Base-by-base conservation (phyloP, 2,113 vertebrate genomes). In the Hydrolagus affinis region DNA sequence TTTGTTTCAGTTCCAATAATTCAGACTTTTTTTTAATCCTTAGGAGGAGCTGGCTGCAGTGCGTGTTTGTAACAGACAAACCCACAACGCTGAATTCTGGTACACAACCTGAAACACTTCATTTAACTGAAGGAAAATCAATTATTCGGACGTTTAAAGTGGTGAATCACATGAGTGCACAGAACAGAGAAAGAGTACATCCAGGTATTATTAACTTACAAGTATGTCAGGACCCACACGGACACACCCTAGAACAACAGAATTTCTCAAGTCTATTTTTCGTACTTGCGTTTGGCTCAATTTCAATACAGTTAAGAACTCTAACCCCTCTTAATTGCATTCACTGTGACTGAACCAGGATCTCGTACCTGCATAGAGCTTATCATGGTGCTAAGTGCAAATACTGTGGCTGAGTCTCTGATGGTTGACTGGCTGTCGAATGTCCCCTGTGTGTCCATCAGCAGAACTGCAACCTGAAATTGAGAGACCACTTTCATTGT, bases 311-410 rank as follows among this genome's bases (percentile, higher is more conserved):
- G 59, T 11, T 62, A 57, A 80, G 7, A 14, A 64, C 10, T 4
- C n/a, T 11, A 11, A 23, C 23, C 28, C 28, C 28, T n/a, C 76
- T 62, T 44, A 44, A 44, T 1, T 44, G 44, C 70, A 17, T 23
- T 21, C 70, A 23, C 23, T 70, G 70, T 70, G 70, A 4, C 70
- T 70, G 30, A 70, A 56, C 0, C 28, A 44, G 7, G 30, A 30
- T 70, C 88, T 87, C 70, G 17, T 91, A 99, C 98, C 98, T 99
- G 98, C 94, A 99, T 99, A 9, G 98, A 99, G 91, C 97, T 99
- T 88, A 99, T 99, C 98, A 99, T 99, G 75, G 98, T 99, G 93
- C 98, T 99, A 83, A 99, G 95, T 8, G 98, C 98, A 87, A 99
- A 99, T 70, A 99, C 98, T 0, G 98, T 99, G 90, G 98, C 98